Base-by-base conservation (phyloP, 2,797 vertebrate species). In the Diceros bicornis region DNA sequence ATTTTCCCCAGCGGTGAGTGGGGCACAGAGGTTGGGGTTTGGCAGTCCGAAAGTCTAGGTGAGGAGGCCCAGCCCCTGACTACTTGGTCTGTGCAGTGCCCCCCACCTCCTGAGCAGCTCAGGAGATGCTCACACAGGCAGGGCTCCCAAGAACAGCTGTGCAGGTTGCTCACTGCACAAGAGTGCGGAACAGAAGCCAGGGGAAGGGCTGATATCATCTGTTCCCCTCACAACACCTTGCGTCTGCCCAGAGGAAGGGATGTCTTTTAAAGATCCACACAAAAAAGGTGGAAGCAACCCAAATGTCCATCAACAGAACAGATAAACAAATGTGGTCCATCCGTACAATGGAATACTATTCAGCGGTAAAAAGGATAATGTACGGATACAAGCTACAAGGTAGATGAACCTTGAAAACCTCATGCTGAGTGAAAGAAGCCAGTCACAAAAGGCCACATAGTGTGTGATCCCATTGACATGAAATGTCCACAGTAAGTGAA, bases 321-420 rank as follows among this genome's bases (percentile, higher is more conserved):
- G 41, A 29, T 41, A 75, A 57, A 81, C 52, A 34, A 20, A 52
- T 27, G 55, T 21, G 47, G 18, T n/a, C 5, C 7, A 1, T 17
- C 16, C 47, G 9, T 4, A 44, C n/a, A 2, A 4, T 1, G n/a
- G 82, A 69, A 44, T 44, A 37, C 27, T 81, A 82, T 37, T 71
- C 23, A 41, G 29, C 13, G 23, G 21, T 17, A 29, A 86, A 90
- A 82, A 55, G 34, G 62, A 68, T 11, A 6, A 13, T 21, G 7
- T 52, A 4, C 23, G 5, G 1, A n/a, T 25, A n/a, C 12, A 5
- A 2, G 6, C 32, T 61, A 4, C 9, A 12, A 11, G 1, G 10
- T 5, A 14, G 37, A 7, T 11, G 27, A 50, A 32, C 41, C 57
- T 17, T 47, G 61, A 47, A 68, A 86, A 59, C 25, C 5, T 44